A percentile compares a stretch with the other conserved stretches of the same genome.
These are phyloP conservation scores for Bergia puertoricense DNA, from an alignment of 92 coral and sea anemone species.

Conservation along the genomic window DNA sequence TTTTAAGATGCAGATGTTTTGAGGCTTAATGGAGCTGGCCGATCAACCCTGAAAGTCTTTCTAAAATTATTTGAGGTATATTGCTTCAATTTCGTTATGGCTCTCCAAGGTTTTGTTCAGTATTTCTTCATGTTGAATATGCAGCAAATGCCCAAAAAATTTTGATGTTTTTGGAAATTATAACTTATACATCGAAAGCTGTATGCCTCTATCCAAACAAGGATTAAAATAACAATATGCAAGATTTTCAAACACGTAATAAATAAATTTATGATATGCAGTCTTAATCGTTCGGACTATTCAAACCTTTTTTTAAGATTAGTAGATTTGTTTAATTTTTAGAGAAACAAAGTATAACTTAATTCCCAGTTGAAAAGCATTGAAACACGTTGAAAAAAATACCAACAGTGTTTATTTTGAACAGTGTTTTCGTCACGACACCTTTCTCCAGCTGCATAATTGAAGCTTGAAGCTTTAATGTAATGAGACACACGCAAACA, in stretches of 20 bases:
- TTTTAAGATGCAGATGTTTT: background rate
- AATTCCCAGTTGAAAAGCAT: background rate
- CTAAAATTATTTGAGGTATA: background rate
- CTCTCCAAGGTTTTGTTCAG: background rate
- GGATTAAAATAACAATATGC: conserved; percentile 22
- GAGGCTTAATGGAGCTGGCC: background rate
- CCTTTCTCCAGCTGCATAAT: conserved; percentile 7
- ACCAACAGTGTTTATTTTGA: background rate
- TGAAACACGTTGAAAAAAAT: background rate
- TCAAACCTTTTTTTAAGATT: background rate
- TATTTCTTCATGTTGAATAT: background rate
- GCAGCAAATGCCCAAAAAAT: no score
- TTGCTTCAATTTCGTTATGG: background rate
- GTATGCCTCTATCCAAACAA: background rate
- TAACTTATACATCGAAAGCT: background rate
- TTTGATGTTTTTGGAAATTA: no score
- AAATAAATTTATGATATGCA: background rate
- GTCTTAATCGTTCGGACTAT: background rate
- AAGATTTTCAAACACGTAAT: background rate
- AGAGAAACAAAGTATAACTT: background rate
- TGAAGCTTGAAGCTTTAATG: background rate
- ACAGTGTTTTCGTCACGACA: background rate
- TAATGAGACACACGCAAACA: background rate
- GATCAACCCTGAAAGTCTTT: background rate
- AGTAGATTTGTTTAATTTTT: background rate